phyloP scores from a whole-genome alignment of 1,140 invertebrate species.

The Tetranychus urticae region DNA sequence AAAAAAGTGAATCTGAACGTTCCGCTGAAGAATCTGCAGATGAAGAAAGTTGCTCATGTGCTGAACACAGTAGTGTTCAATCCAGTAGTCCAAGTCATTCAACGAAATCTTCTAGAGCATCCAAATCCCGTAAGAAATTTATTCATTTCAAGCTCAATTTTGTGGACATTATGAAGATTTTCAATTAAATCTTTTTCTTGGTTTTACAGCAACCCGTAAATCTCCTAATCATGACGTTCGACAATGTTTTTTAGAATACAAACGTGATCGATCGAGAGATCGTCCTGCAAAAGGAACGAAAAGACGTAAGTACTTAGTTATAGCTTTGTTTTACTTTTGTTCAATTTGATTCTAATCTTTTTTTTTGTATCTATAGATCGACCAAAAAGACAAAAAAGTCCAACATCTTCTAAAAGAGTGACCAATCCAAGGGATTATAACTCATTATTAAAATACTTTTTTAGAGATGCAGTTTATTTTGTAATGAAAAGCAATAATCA shows the following conservation, averaged over 20 bases:
- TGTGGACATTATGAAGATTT: neutral
- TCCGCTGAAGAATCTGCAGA: neutral
- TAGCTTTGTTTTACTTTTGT: neutral
- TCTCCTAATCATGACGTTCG: too few species aligned
- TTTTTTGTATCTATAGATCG: neutral
- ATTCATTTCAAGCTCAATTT: neutral
- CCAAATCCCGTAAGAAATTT: neutral
- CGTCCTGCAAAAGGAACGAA: neutral
- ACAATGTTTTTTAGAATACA: too few species aligned
- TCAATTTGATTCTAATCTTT: neutral
- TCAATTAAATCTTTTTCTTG: too few species aligned
- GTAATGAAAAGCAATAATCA: constrained; percentile 94
- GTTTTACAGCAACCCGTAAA: too few species aligned
- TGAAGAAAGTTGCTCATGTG: constrained; percentile 7
- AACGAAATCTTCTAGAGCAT: neutral
- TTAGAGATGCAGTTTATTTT: constrained; percentile 82
- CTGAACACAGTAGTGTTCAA: constrained; percentile 7
- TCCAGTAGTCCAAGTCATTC: neutral
- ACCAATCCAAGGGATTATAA: constrained; percentile 34
- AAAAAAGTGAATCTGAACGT: neutral
- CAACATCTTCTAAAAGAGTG: constrained; percentile 2
- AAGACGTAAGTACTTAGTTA: neutral
- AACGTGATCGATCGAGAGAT: too few species aligned
- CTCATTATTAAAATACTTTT: constrained; percentile 77
- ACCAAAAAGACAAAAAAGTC: neutral